These are phyloP conservation scores for Paragorgia papillata DNA, from an alignment of 92 coral and sea anemone species.

Conservation along the genomic window DNA sequence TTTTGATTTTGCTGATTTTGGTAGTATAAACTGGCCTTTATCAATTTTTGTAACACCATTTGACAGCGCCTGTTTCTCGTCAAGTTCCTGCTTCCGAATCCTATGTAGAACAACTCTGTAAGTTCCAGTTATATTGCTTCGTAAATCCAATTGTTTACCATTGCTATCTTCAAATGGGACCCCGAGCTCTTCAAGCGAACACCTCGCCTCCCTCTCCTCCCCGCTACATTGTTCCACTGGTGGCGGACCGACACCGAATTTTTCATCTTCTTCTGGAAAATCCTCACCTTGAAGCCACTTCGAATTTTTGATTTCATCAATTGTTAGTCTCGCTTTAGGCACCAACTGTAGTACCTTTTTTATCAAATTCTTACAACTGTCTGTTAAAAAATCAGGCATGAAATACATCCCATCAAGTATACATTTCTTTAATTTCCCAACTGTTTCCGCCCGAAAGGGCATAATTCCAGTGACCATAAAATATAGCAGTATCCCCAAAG, in stretches of 20 bases:
- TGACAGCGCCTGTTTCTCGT: conserved; percentile 66
- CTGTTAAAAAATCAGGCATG: conserved; percentile 92
- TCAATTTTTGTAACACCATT: conserved; percentile 45
- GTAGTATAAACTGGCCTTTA: conserved; percentile 14
- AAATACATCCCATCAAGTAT: conserved; percentile 91
- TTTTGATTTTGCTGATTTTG: conserved; percentile 79
- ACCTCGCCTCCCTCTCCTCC: conserved; percentile 81
- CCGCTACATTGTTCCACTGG: conserved; percentile 55
- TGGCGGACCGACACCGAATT: conserved; percentile 75
- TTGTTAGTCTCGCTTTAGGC: conserved; percentile 86
- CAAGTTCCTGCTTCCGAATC: conserved; percentile 73
- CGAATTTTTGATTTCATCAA: conserved; percentile 81
- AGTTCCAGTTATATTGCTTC: conserved; percentile 88
- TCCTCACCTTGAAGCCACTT: conserved; percentile 85
- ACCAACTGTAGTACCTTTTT: conserved; percentile 84
- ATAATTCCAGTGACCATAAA: conserved; percentile 98
- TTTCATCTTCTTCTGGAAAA: conserved; percentile 77
- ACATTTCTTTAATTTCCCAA: conserved; percentile 92
- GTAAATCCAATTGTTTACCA: conserved; percentile 65
- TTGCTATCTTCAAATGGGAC: conserved; percentile 69
- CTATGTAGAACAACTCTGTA: conserved; percentile 89
- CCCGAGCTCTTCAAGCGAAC: conserved; percentile 70
- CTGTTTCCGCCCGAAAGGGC: conserved; percentile 99
- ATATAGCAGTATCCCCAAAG: conserved; percentile 89
- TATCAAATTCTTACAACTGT: conserved; percentile 78